Conservation (phyloP, 2,888 invertebrate species). For the Maniola hyperantus region DNA sequence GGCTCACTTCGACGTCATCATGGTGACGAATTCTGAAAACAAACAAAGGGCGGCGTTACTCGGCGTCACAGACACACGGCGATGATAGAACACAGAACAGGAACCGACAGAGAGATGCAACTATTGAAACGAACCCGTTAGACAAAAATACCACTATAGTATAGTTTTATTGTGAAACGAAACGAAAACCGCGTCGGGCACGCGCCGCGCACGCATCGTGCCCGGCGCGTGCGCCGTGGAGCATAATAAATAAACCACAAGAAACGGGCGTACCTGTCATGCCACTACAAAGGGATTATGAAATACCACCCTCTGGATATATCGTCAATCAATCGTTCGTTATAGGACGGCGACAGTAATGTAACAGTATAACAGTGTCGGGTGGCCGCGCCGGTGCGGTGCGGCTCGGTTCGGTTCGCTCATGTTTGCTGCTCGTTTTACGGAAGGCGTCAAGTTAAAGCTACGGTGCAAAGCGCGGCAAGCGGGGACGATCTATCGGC, state of each 20-base stretch:
- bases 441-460: constrained; percentile 34
- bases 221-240: constrained; percentile 40
- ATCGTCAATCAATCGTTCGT: constrained; percentile 17
- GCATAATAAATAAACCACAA: constrained; percentile 50
- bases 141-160: constrained; percentile 43
- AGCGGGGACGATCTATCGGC: constrained; percentile 41
- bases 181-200: constrained; percentile 47
- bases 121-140: constrained; percentile 65
- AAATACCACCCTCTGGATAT: constrained; percentile 74
- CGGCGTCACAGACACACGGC: constrained; percentile 17
- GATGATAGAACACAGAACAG: constrained; percentile 42
- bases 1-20: constrained; percentile 99
- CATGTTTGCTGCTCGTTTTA: constrained; percentile 69
- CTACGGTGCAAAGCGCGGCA: constrained; percentile 41
- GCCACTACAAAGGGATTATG: constrained; percentile 73
- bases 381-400: constrained; percentile 17
- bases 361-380: background rate
- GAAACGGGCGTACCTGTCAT: constrained; percentile 58
- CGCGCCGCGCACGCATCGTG: constrained; percentile 6
- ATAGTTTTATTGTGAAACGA: constrained; percentile 6
- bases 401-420: constrained; percentile 18
- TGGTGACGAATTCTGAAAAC: constrained; percentile 97
- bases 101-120: constrained; percentile 72
- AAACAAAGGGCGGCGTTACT: constrained; percentile 47
- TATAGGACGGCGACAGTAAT: constrained; percentile 6